A percentile compares a stretch with the other conserved stretches of the same genome.
phyloP scores from a whole-genome alignment of 2,797 vertebrate species.

The Antrozous pallidus region DNA sequence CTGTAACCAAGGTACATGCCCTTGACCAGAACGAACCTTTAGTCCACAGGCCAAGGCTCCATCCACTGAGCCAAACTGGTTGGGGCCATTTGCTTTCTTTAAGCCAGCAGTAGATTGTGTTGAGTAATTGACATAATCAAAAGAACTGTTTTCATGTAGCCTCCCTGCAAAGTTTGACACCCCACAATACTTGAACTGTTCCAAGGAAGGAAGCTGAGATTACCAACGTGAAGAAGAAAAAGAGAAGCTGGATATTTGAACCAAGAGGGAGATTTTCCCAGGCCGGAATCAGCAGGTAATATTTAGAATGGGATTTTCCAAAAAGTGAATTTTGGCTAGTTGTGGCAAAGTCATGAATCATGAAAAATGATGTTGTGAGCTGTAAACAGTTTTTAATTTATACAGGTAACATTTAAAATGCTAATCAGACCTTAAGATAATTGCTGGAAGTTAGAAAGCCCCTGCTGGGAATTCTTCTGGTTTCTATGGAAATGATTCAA shows the following conservation, averaged over 20 bases:
- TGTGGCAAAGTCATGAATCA: constrained; percentile 62
- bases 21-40: no score
- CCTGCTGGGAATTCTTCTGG: constrained; percentile 77
- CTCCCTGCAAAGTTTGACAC: not conserved
- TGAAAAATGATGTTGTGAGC: constrained; percentile 67
- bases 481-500: constrained; percentile 79
- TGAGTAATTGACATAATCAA: not conserved
- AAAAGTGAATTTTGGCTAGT: constrained; percentile 35
- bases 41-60: no score
- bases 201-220: not conserved
- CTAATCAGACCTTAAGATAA: constrained; percentile 86
- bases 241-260: not conserved
- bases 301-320: constrained; percentile 37
- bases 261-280: not conserved
- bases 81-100: not conserved
- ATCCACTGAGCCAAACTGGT: no score
- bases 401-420: constrained; percentile 88
- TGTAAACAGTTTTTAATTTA: constrained; percentile 84
- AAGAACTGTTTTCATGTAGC: not conserved
- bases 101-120: not conserved
- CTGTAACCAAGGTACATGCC: no score
- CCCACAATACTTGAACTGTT: not conserved
- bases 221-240: not conserved
- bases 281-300: rapidly evolving
- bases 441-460: constrained; percentile 80